Percentiles rank a stretch among this genome's conserved stretches.
Conservation (phyloP, 1,140 invertebrate species). For the Nebria ingens region DNA sequence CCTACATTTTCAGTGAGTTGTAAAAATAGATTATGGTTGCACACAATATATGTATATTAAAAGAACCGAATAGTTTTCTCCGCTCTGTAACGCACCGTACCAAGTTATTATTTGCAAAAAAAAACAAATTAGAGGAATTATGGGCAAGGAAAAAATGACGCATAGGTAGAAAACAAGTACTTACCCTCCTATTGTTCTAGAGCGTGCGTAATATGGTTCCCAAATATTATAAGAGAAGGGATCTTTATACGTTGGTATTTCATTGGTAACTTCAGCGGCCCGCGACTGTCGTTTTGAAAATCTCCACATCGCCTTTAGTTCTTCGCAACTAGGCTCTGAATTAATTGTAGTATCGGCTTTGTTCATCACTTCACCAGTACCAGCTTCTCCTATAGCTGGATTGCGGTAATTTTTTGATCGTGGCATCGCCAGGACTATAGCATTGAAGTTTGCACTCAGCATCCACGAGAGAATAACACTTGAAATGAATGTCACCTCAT, state of each 20-base stretch:
- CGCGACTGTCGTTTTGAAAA: constrained; percentile 81
- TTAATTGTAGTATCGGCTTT: constrained; percentile 22
- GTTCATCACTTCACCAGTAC: constrained; percentile 24
- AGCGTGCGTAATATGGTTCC: constrained; percentile 53
- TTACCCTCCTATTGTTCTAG: constrained; percentile 40
- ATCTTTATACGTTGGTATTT: constrained; percentile 67
- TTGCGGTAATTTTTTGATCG: constrained; percentile 24
- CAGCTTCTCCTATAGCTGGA: background rate
- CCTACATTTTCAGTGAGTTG: too few species aligned
- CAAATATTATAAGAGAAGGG: constrained; percentile 72
- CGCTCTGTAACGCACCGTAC: too few species aligned
- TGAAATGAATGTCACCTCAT: constrained; percentile 14
- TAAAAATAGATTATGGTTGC: too few species aligned
- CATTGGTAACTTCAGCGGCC: constrained; percentile 73
- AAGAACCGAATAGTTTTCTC: too few species aligned
- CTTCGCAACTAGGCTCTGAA: constrained; percentile 71
- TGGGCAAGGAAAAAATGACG: too few species aligned
- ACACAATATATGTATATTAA: too few species aligned
- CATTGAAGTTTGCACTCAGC: constrained; percentile 15
- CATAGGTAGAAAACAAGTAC: constrained; percentile 15
- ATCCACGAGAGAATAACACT: constrained; percentile 20
- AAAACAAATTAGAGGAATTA: background rate
- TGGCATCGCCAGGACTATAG: constrained; percentile 20
- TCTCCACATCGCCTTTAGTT: constrained; percentile 83
- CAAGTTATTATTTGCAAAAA: too few species aligned